Conservation (phyloP, 2,888 invertebrate genomes). For the Caenorhabditis angaria region DNA sequence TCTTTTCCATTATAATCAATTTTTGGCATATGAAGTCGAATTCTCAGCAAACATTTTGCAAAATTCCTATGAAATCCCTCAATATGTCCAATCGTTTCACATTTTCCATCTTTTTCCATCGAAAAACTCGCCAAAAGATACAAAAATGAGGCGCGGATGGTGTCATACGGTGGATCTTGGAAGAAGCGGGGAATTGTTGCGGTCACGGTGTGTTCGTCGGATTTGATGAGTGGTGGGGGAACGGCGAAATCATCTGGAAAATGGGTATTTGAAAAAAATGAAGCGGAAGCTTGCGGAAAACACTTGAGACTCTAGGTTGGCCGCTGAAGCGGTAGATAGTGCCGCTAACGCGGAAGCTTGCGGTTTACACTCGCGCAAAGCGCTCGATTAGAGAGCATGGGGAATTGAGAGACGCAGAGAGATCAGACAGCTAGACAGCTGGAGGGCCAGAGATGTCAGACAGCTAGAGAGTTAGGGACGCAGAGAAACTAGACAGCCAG, state of each 20-base stretch:
- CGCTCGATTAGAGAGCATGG: too few relatives aligned
- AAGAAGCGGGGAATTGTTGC: conserved; percentile 31
- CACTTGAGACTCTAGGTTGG: too few relatives aligned
- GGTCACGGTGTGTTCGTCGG: conserved; percentile 29
- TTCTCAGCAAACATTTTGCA: conserved; percentile 28
- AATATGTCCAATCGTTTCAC: conserved; percentile 30
- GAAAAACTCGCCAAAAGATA: conserved; percentile 27
- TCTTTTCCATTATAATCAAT: conserved; percentile 36
- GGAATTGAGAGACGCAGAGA: too few relatives aligned
- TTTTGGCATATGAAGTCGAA: conserved; percentile 35
- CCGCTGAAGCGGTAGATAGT: too few relatives aligned
- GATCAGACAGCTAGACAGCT: too few relatives aligned
- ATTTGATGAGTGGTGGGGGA: conserved; percentile 18
- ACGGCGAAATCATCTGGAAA: conserved; percentile 25
- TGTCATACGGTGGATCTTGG: conserved; percentile 28
- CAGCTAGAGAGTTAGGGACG: too few relatives aligned
- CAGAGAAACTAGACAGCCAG: too few relatives aligned
- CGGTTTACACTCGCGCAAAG: too few relatives aligned
- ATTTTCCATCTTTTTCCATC: conserved; percentile 12
- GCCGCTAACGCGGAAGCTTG: too few relatives aligned
- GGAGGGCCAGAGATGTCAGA: too few relatives aligned
- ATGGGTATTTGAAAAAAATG: background rate
- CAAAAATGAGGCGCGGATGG: conserved; percentile 21
- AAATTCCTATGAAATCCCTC: conserved; percentile 26
- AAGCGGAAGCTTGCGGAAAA: background rate